Evolutionary conservation across 2,797 vertebrate genomes (phyloP).

Genomic region (Sphenopsis melanotis): DNA sequence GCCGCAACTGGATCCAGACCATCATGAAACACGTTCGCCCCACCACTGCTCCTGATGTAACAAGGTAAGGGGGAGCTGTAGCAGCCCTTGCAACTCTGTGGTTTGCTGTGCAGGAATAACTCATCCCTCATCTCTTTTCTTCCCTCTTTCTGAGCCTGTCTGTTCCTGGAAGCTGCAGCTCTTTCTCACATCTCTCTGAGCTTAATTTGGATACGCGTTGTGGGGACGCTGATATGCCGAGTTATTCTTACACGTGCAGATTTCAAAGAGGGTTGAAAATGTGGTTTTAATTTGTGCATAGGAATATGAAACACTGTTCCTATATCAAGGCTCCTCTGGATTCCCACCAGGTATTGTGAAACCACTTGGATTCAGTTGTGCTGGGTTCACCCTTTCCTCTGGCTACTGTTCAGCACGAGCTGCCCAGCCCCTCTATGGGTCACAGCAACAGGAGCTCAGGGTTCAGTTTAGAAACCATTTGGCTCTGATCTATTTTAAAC

Average conservation of each 20-base stretch:
- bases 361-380: constrained; percentile 46
- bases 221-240: neutral
- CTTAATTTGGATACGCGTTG: neutral
- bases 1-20: constrained; percentile 98
- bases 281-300: constrained; percentile 62
- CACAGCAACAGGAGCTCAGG: constrained; percentile 24
- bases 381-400: constrained; percentile 60
- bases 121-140: neutral
- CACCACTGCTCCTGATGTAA: constrained; percentile 89
- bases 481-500: constrained; percentile 7
- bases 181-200: neutral
- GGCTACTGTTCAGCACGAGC: constrained; percentile 48
- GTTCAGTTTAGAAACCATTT: constrained; percentile 45
- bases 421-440: constrained; percentile 1
- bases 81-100: neutral
- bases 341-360: constrained; percentile 67
- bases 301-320: constrained; percentile 53
- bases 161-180: neutral
- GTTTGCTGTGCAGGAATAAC: neutral
- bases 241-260: neutral
- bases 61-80: constrained; percentile 80
- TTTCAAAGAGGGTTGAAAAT: constrained; percentile 50
- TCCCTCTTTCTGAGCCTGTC: constrained; percentile 9
- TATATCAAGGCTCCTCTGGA: constrained; percentile 61
- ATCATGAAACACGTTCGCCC: constrained; percentile 96